Evolutionary conservation across 92 coral and sea anemone species (phyloP), one percentile per base, ranked within the genome.

Genomic region (Paragorgia papillata): DNA sequence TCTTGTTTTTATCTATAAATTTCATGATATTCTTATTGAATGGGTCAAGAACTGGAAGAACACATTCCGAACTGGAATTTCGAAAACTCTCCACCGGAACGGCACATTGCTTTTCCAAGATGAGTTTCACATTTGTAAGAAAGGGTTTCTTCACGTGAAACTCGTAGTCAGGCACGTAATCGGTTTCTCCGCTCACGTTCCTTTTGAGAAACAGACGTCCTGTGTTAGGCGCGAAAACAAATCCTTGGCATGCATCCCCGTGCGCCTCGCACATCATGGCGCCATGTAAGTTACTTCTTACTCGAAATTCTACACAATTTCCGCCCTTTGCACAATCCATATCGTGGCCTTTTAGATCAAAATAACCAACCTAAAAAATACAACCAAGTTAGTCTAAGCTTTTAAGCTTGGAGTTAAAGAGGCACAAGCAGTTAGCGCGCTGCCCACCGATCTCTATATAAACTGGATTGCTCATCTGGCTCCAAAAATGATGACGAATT

Each of bases 21-120:
- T 85, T 77, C 79, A 86, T 81, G 14, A 94, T 86, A 62, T 68
- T 63, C 20, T 62, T 85, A 65, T 94, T 81, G 55, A 84, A 88
- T 15, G 98, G 97, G 81, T 94, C 90, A 83, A 90, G 82, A 70
- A 82, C 90, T 1, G 92, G 87, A 19, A 94, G 54, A 31, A 54
- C 86, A 68, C 98, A 94, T 27, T 73, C 79, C 18, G 80, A 55
- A 1, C 41, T 22, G 28, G 82, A 65, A 0, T 76, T 29, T 40
- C 41, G 31, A 3, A 53, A 54, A 39, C 57, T 50, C 10, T 80
- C 85, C 22, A 81, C 75, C 12, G 83, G 71, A 24, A 91, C 86
- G 0, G 90, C 92, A 34, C 98, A 94, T 20, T 80, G 81, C 10
- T 37, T 68, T 57, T 73, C 63, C 86, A 73, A 73, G 79, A 81